These are phyloP conservation scores for Apistogramma diplotaenia DNA, from an alignment of 2,113 vertebrate genomes.

Conservation along the genomic window DNA sequence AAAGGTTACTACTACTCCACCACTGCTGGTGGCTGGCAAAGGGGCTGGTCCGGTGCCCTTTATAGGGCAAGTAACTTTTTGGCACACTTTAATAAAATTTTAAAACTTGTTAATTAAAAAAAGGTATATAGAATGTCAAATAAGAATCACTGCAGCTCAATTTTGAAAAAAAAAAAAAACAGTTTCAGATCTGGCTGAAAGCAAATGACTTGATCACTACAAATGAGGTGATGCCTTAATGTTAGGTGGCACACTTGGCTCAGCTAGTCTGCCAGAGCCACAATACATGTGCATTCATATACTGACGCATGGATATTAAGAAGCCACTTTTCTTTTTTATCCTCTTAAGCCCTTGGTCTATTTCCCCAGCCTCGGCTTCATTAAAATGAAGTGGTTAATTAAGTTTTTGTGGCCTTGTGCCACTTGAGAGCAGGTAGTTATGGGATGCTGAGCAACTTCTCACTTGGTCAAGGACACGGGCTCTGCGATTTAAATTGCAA, in stretches of 20 bases:
- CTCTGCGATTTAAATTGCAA: constrained; percentile 12
- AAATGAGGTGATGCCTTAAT: neutral
- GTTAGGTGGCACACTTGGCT: neutral
- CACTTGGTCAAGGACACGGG: constrained; percentile 31
- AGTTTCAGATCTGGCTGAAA: neutral
- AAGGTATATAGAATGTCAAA: neutral
- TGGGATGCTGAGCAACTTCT: constrained; percentile 1
- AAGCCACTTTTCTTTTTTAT: neutral
- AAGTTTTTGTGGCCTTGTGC: constrained; percentile 28
- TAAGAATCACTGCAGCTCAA: neutral
- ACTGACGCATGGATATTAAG: neutral
- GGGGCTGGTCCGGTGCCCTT: too few species aligned
- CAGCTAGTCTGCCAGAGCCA: neutral
- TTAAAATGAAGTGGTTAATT: constrained; percentile 37
- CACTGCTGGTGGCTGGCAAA: too few species aligned
- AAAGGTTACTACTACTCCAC: too few species aligned
- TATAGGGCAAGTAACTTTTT: too few species aligned
- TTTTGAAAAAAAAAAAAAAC: neutral
- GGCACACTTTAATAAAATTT: too few species aligned
- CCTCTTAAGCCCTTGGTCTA: neutral
- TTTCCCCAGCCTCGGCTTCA: neutral
- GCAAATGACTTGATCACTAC: neutral
- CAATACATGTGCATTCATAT: neutral
- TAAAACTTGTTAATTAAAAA: too few species aligned
- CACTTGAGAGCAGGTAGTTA: constrained; percentile 26